These are phyloP conservation scores for Tenthredo scrophulariae DNA, from an alignment of 2,888 invertebrate species.

Conservation along the genomic window DNA sequence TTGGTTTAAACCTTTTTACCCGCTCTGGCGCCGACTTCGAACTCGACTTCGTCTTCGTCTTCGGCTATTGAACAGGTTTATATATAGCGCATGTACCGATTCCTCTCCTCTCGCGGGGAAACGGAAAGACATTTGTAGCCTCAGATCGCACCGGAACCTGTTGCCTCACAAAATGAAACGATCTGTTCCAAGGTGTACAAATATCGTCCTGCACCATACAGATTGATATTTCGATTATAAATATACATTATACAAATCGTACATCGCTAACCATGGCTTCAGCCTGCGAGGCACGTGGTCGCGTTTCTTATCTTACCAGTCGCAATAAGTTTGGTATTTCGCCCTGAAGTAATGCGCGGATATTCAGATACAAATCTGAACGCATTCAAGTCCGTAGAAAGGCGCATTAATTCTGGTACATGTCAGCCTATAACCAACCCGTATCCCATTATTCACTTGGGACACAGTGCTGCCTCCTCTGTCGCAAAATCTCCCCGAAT, in stretches of 20 bases:
- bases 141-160: not conserved
- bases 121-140: not conserved
- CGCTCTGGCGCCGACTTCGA: slow-evolving; percentile 45
- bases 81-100: slow-evolving; percentile 40
- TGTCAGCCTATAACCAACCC: slow-evolving; percentile 32
- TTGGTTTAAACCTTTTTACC: slow-evolving; percentile 50
- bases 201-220: not conserved
- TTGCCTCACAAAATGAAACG: not conserved
- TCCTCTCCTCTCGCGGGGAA: not conserved
- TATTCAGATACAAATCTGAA: slow-evolving; percentile 37
- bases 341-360: slow-evolving; percentile 35
- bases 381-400: slow-evolving; percentile 35
- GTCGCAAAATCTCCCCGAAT: slow-evolving; percentile 44
- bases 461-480: slow-evolving; percentile 9
- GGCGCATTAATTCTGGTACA: slow-evolving; percentile 48
- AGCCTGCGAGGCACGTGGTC: not conserved
- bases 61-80: slow-evolving; percentile 36
- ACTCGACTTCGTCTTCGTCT: slow-evolving; percentile 44
- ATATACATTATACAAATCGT: slow-evolving; percentile 25
- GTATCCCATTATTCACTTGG: slow-evolving; percentile 45
- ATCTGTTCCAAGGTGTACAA: not conserved
- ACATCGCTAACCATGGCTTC: slow-evolving; percentile 13
- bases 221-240: slow-evolving; percentile 34
- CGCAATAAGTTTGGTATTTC: slow-evolving; percentile 35
- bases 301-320: slow-evolving; percentile 30